A percentile compares a stretch with the other conserved stretches of the same genome.
phyloP scores from a whole-genome alignment of 1,140 invertebrate genomes.

The Diabrotica undecimpunctata region DNA sequence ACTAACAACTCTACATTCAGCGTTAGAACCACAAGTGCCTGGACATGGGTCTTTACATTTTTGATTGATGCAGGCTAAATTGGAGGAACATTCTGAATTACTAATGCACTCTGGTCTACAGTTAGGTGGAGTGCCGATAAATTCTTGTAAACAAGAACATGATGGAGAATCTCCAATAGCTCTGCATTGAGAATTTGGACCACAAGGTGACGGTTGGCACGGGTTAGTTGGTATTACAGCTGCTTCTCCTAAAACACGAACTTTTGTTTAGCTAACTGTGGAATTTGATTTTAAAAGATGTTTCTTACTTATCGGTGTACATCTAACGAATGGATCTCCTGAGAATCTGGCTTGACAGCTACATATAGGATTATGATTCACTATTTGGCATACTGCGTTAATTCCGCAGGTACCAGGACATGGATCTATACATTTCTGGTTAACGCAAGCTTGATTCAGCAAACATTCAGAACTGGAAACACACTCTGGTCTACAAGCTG shows the following conservation, averaged over 20 bases:
- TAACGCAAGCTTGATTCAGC: constrained; percentile 58
- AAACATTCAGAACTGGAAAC: constrained; percentile 59
- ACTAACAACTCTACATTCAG: constrained; percentile 69
- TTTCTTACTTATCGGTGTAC: constrained; percentile 51
- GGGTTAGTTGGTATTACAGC: constrained; percentile 52
- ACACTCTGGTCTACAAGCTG: constrained; percentile 62
- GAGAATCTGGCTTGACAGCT: constrained; percentile 50
- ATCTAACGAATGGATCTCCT: constrained; percentile 57
- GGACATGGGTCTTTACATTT: constrained; percentile 72
- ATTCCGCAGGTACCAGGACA: constrained; percentile 62
- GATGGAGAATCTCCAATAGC: constrained; percentile 56
- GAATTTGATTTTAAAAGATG: constrained; percentile 22
- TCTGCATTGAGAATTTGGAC: constrained; percentile 73
- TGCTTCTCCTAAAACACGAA: constrained; percentile 26
- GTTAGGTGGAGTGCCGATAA: constrained; percentile 64
- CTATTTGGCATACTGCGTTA: constrained; percentile 60
- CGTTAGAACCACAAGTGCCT: constrained; percentile 67
- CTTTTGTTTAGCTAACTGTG: neutral
- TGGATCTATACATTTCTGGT: constrained; percentile 66
- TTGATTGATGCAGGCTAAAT: constrained; percentile 67
- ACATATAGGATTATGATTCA: constrained; percentile 63
- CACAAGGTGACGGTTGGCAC: constrained; percentile 76
- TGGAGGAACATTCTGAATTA: constrained; percentile 67
- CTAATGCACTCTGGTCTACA: constrained; percentile 72
- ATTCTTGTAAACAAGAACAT: constrained; percentile 65